Evolutionary conservation across 2,888 invertebrate species (phyloP), one percentile per base, ranked within the genome.

Genomic region (Tenthredo notha): DNA sequence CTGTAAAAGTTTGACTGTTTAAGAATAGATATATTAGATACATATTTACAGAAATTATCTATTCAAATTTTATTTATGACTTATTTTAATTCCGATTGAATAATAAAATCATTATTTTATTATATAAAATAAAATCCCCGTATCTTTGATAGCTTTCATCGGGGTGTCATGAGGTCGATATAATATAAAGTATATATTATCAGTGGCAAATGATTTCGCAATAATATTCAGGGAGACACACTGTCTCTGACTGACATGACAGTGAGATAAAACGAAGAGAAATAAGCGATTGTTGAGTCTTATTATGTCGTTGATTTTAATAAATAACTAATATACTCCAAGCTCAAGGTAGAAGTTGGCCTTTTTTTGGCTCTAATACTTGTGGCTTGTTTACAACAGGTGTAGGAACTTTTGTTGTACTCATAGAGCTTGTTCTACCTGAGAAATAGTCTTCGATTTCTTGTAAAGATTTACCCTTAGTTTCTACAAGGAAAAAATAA

Each of bases 401-500:
- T 85, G 84, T 58, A 12, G 86, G 85, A 0, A 89, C 80, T 78
- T 84, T 88, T 29, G 91, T 90, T 88, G 93, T 91, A 58, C 94
- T 94, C 25, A 96, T 91, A 0, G 94, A 92, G 86, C 94, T 94
- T 0, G 94, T 95, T 88, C 96, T 94, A 0, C 96, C 96, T 78
- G 95, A 95, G 92, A 96, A 96, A 91, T 96, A 96, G 88, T 96
- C 96, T 92, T 96, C 96, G 85, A 96, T 96, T 91, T 96, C 96
- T 90, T 96, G 96, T 0, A 96, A 92, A 1, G 95, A 94, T 88
- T 94, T 95, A n/a, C 96, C 96, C 92, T 96, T 96, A 0, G 96
- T 96, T 90, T 96, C 96, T 3, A 96, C 96, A 9, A 96, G 92
- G 90, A 94, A 96, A 86, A 95, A 92, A 89, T 96, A 96, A 93